Conservation (phyloP, 2,113 vertebrate genomes). For the Pionites leucogaster region DNA sequence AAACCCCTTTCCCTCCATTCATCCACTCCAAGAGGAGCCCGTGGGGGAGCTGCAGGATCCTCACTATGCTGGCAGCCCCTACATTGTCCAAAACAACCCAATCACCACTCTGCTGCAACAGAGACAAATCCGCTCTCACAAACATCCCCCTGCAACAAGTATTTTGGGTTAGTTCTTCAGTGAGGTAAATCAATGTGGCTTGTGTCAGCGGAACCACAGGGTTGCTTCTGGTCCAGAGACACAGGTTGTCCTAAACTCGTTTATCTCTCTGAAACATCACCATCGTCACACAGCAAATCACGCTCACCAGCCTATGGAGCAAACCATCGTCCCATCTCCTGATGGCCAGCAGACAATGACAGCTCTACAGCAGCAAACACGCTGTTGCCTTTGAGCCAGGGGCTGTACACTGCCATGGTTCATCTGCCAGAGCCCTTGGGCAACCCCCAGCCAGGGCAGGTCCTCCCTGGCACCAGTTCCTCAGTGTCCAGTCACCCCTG, state of each 20-base stretch:
- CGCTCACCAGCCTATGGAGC: rapidly evolving
- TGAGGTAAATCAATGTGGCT: not conserved
- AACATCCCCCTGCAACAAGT: not conserved
- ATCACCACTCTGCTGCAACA: not conserved
- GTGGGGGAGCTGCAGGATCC: not conserved
- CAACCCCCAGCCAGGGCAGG: rapidly evolving
- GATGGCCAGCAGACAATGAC: not conserved
- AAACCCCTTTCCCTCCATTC: not conserved
- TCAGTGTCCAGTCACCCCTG: not conserved
- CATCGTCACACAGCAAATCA: not conserved
- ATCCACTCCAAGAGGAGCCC: not conserved
- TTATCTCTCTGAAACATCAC: not conserved
- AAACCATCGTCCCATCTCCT: not conserved
- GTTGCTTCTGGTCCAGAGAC: not conserved
- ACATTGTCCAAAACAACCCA: too few species aligned
- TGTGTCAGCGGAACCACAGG: not conserved
- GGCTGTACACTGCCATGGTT: not conserved
- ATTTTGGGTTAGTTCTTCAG: not conserved
- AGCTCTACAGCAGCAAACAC: not conserved
- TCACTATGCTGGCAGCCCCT: rapidly evolving
- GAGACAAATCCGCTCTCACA: not conserved
- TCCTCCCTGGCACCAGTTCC: not conserved
- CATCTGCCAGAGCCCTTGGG: not conserved
- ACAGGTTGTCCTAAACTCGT: not conserved
- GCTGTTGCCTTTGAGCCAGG: not conserved